A percentile compares a stretch with the other conserved stretches of the same genome.
Evolutionary conservation across 2,113 vertebrate species (phyloP).

Genomic region (Xyrauchen texanus): DNA sequence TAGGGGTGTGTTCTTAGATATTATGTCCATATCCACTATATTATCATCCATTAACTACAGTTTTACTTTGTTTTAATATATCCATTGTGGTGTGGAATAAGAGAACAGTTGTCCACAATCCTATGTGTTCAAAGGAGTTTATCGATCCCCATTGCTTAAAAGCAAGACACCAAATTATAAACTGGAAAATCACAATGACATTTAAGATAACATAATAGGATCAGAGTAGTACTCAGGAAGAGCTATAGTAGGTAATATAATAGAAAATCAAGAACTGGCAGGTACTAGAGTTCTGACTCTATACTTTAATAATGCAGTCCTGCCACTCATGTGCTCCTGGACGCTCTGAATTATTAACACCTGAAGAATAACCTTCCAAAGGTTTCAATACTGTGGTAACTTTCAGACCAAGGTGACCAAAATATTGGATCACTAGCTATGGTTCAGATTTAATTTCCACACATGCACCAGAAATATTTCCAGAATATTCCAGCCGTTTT

Average conservation of each 20-base stretch:
- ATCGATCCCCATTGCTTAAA: no score
- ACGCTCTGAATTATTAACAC: constrained; percentile 39
- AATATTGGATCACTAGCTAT: background rate
- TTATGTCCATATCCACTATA: no score
- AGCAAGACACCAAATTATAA: no score
- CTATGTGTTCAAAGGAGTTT: no score
- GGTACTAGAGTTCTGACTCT: constrained; percentile 27
- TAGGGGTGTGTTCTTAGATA: no score
- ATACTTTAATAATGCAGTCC: constrained; percentile 51
- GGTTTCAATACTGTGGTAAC: background rate
- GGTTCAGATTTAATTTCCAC: background rate
- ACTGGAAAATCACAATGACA: constrained; percentile 40
- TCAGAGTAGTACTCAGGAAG: constrained; percentile 33
- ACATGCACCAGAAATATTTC: no score
- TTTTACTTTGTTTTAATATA: no score
- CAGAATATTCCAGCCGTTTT: no score
- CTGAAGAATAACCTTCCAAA: background rate
- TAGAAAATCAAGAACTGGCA: constrained; percentile 32
- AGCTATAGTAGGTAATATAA: constrained; percentile 39
- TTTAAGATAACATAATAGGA: constrained; percentile 44
- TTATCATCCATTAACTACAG: no score
- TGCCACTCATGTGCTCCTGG: constrained; percentile 16
- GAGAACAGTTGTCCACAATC: no score
- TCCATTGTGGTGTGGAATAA: no score
- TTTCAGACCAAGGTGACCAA: background rate